A percentile compares a stretch with the other conserved stretches of the same genome.
Conservation (phyloP, 1,140 invertebrate genomes). For the Drosophila sturtevanti region DNA sequence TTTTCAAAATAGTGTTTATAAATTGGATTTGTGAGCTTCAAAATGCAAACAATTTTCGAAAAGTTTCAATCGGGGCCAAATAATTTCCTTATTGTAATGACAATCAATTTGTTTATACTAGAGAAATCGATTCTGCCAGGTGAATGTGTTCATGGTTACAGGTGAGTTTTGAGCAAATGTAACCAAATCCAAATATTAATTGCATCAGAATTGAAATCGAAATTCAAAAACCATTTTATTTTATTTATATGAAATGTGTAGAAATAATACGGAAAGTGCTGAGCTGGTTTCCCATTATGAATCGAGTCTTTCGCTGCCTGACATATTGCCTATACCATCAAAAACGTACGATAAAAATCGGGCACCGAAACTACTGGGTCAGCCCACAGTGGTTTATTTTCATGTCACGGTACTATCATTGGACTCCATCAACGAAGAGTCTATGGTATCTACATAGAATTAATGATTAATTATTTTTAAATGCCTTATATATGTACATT, state of each 20-base stretch:
- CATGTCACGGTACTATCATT: slow-evolving; percentile 94
- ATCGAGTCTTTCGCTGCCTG: slow-evolving; percentile 88
- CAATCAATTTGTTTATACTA: slow-evolving; percentile 67
- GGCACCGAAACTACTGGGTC: slow-evolving; percentile 92
- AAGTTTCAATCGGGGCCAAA: slow-evolving; percentile 58
- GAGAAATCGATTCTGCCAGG: slow-evolving; percentile 81
- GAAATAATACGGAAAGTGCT: slow-evolving; percentile 81
- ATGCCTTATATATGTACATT: neutral
- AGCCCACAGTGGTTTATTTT: slow-evolving; percentile 93
- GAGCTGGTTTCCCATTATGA: slow-evolving; percentile 83
- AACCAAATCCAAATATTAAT: slow-evolving; percentile 14
- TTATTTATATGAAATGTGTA: slow-evolving; percentile 17
- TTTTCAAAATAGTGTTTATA: neutral
- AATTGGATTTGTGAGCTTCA: slow-evolving; percentile 45
- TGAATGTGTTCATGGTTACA: slow-evolving; percentile 82
- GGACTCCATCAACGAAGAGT: slow-evolving; percentile 95
- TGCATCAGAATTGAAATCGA: slow-evolving; percentile 60
- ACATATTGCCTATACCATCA: slow-evolving; percentile 92
- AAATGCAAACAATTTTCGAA: slow-evolving; percentile 60
- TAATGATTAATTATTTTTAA: neutral
- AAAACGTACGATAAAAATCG: slow-evolving; percentile 95
- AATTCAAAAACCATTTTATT: slow-evolving; percentile 13
- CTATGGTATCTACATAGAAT: slow-evolving; percentile 87
- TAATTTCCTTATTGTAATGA: slow-evolving; percentile 62
- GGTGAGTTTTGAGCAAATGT: slow-evolving; percentile 48